Base-by-base conservation (phyloP, 2,797 vertebrate genomes). In the Rhinatrema bivittatum region DNA sequence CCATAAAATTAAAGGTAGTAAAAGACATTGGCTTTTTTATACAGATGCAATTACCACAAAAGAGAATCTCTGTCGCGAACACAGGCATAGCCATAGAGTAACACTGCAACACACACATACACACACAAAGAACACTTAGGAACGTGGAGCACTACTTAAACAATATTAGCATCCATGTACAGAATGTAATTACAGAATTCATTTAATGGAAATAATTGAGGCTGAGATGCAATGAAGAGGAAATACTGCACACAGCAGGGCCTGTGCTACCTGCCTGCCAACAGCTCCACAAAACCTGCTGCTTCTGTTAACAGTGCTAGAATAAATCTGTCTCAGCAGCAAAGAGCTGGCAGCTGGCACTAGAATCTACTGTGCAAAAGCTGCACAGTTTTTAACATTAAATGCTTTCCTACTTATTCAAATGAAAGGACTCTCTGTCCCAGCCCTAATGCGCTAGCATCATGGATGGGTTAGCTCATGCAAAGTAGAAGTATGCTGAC, bases 211-310 rank as follows among this genome's bases (percentile, higher is more conserved):
- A 16, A 8, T 29, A 27, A 11, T 46, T 36, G 16, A 35, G 45
- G 42, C 32, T 43, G 45, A 22, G 7, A 50, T 32, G 28, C 64
- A 69, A 66, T 43, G 12, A 39, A 36, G 53, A 41, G n/a, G 29
- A 53, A 43, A 30, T 20, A 17, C 32, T 43, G 15, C 4, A 12
- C 10, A 2, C 37, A 17, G 20, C 12, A 28, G 37, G 47, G 20
- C 25, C 32, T 28, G 9, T 28, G 54, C 38, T 46, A 31, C 34
- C 30, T 5, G 41, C 17, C 42, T 25, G 16, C 0, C 0, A 39
- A 36, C 7, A 46, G 19, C 24, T 29, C 42, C 21, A 41, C 30
- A 25, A 42, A 35, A 45, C 23, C 39, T 25, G 20, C 6, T 34
- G 17, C 20, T 56, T 10, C 56, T 42, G 26, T n/a, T 30, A 20